A percentile compares a stretch with the other conserved stretches of the same genome.
Evolutionary conservation across 2,797 vertebrate genomes (phyloP).

Genomic region (Platyrinchus mystaceus): DNA sequence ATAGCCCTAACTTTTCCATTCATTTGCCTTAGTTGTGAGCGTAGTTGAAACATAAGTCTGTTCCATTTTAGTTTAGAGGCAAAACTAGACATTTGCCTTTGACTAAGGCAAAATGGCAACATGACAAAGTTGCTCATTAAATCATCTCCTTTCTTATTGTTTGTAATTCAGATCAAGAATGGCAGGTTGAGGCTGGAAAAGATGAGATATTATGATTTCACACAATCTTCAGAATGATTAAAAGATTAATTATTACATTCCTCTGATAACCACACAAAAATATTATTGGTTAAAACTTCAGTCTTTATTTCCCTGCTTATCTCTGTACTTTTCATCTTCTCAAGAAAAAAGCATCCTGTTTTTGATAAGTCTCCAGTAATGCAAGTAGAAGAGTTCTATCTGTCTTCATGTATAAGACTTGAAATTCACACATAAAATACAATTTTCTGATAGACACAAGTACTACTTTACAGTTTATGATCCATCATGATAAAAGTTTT

Average conservation of each 20-base stretch:
- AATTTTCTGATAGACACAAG: conserved; percentile 1
- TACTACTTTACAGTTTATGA: neutral
- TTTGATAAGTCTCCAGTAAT: conserved; percentile 55
- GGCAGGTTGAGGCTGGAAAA: conserved; percentile 66
- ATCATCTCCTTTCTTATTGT: conserved; percentile 52
- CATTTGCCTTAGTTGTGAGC: neutral
- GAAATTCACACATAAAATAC: neutral
- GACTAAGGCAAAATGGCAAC: conserved; percentile 61
- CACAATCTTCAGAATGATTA: conserved; percentile 52
- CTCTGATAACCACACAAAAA: conserved; percentile 69
- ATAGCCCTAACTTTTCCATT: neutral
- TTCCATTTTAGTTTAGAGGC: conserved; percentile 50
- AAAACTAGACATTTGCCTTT: conserved; percentile 41
- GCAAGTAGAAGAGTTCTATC: neutral
- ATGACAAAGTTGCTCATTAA: conserved; percentile 60
- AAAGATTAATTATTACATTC: conserved; percentile 71
- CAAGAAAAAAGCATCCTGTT: conserved; percentile 49
- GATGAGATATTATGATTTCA: conserved; percentile 61
- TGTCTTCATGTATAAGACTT: neutral
- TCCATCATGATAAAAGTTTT: neutral
- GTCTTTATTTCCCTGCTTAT: conserved; percentile 66
- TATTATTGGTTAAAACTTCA: conserved; percentile 62
- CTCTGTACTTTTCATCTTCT: conserved; percentile 65
- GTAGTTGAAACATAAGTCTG: conserved; percentile 18
- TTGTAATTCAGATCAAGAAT: conserved; percentile 68